Evolutionary conservation across 2,797 vertebrate species (phyloP), one percentile per base, ranked within the genome.

Genomic region (Cirrhinus molitorella): DNA sequence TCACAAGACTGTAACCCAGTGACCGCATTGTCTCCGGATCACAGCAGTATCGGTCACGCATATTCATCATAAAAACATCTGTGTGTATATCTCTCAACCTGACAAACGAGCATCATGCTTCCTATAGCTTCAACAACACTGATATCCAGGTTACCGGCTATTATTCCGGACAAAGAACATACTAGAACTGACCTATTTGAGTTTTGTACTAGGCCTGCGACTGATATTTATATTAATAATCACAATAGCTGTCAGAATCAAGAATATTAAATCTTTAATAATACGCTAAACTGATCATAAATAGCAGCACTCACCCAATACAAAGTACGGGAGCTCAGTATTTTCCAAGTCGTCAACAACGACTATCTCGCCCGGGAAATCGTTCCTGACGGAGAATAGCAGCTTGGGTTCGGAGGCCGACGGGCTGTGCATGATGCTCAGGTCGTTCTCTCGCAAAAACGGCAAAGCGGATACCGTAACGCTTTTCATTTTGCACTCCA

Each of bases 331-430:
- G 79, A 99, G 97, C 93, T 99, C 98, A 23, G 98, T 99, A 89
- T 99, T 99, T 91, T 99, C 98, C 95, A 99, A 95, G 91, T 99
- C 98, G 90, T 99, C 98, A 90, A 99, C 96, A 86, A 99, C 97
- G 89, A 97, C 96, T 86, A 99, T 95, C 89, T 98, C 97, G 0
- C 98, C 98, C 16, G 98, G 97, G 84, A 99, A 99, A 88, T 99
- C 98, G 91, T 99, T 99, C 83, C 97, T 94, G 8, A 99, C 97
- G n/a, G 98, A 99, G 94, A 99, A 99, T 76, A 99, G 97, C 85
- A 99, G 98, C 95, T 99, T 99, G 91, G 98, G 97, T 94, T 99
- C 98, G 43, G 97, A 97, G 96, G 97, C 97, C 94, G 98, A 99
- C 59, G 98, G 96, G 81, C 97, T 98, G 93, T 99, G 98, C 98